phyloP scores from a whole-genome alignment of 2,113 vertebrate genomes.

The Triplophysa rosa region DNA sequence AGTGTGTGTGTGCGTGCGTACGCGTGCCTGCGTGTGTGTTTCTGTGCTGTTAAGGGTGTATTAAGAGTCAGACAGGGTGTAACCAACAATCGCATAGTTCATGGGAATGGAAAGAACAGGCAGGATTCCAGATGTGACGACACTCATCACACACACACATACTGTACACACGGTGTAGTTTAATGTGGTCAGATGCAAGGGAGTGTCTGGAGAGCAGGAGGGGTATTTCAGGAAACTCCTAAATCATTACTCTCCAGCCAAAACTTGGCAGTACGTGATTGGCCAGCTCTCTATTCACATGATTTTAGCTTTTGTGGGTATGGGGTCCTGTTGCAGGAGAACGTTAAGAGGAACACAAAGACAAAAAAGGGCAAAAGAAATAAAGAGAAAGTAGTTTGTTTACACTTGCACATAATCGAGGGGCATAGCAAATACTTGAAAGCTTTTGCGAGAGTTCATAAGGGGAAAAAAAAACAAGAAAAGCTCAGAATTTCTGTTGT shows the following conservation, averaged over 20 bases:
- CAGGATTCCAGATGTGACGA: constrained; percentile 41
- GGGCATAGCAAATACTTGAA: background rate
- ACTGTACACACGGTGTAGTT: background rate
- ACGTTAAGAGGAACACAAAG: background rate
- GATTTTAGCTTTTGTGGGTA: constrained; percentile 54
- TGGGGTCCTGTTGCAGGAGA: constrained; percentile 24
- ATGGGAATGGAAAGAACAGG: constrained; percentile 36
- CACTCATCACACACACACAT: constrained; percentile 12
- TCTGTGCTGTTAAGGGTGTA: background rate
- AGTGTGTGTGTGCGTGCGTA: no score
- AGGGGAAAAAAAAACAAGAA: background rate
- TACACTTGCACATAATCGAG: background rate
- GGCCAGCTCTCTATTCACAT: constrained; percentile 55
- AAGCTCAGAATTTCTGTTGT: no score
- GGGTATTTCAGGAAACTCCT: constrained; percentile 47
- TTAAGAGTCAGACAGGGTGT: background rate
- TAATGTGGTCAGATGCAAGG: background rate
- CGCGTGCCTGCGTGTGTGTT: no score
- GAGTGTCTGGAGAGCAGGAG: constrained; percentile 10
- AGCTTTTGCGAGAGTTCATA: background rate
- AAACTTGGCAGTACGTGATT: constrained; percentile 68
- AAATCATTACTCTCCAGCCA: constrained; percentile 56
- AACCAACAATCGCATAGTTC: background rate
- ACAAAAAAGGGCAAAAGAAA: background rate
- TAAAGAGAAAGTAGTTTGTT: background rate